These are phyloP conservation scores for Suillia variegata DNA, from an alignment of 2,888 invertebrate genomes.

Conservation along the genomic window DNA sequence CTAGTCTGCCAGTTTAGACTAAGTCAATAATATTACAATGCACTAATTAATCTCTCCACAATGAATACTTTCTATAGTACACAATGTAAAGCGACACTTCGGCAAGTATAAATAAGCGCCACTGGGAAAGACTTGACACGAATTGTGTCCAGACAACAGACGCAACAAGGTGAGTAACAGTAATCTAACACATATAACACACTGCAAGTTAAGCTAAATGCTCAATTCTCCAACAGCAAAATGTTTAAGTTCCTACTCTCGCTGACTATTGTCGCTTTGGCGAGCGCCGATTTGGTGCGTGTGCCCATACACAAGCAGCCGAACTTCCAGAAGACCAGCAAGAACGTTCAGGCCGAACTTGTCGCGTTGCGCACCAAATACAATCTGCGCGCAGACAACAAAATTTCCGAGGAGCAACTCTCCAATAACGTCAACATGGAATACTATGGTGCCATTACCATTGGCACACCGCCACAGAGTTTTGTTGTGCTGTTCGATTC, in stretches of 20 bases:
- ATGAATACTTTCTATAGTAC: too few relatives aligned
- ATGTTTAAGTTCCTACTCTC: constrained; percentile 25
- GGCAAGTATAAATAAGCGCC: too few relatives aligned
- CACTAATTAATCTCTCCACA: too few relatives aligned
- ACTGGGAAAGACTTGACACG: too few relatives aligned
- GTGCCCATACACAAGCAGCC: constrained; percentile 27
- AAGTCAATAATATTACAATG: too few relatives aligned
- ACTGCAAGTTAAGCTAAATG: too few relatives aligned
- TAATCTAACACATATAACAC: too few relatives aligned
- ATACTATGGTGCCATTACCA: constrained; percentile 87
- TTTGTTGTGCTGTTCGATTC: constrained; percentile 98
- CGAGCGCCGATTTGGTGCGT: constrained; percentile 25
- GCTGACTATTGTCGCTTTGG: constrained; percentile 23
- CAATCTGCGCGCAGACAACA: constrained; percentile 35
- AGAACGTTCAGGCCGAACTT: constrained; percentile 29
- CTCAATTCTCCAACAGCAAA: too few relatives aligned
- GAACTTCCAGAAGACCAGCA: constrained; percentile 23
- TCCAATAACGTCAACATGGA: constrained; percentile 91
- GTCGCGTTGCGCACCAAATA: constrained; percentile 34
- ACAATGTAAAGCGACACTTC: too few relatives aligned
- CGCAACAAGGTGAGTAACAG: too few relatives aligned
- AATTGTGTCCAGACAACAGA: too few relatives aligned
- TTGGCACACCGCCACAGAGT: constrained; percentile 88
- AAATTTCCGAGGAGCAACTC: constrained; percentile 77
- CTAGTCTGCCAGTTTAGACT: too few relatives aligned